These are phyloP conservation scores for Melanostoma scalare DNA, from an alignment of 2,888 invertebrate genomes.

Conservation along the genomic window DNA sequence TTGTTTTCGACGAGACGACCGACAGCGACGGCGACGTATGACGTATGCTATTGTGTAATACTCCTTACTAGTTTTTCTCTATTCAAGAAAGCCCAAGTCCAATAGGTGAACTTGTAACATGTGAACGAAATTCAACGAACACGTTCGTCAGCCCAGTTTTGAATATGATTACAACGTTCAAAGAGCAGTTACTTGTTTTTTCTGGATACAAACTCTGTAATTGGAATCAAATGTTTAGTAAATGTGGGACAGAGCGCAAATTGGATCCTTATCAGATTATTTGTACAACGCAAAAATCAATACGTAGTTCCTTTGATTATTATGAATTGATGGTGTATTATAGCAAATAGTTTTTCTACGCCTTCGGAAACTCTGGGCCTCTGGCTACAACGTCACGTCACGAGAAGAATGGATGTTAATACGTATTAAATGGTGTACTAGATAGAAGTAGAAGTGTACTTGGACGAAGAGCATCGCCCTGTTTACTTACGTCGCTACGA, in stretches of 20 bases:
- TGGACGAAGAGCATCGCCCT: conserved; percentile 47
- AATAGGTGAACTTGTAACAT: too few relatives aligned
- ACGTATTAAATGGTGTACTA: not conserved
- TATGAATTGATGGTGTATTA: too few relatives aligned
- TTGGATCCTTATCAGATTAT: not conserved
- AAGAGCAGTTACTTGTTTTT: not conserved
- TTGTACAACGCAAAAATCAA: not conserved
- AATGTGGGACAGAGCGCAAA: not conserved
- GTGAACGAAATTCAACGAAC: too few relatives aligned
- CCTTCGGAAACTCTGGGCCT: not conserved
- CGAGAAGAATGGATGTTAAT: not conserved
- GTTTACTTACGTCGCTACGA: conserved; percentile 40
- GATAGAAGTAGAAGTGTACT: not conserved
- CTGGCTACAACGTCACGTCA: not conserved
- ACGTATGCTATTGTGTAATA: too few relatives aligned
- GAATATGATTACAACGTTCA: not conserved
- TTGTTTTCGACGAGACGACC: too few relatives aligned
- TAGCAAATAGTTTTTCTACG: not conserved
- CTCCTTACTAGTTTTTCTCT: too few relatives aligned
- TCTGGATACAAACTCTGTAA: not conserved
- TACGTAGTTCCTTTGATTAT: not conserved
- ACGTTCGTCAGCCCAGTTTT: too few relatives aligned
- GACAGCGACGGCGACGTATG: too few relatives aligned
- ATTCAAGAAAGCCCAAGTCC: too few relatives aligned
- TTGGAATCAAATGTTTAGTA: not conserved